Percentiles rank a stretch among this genome's conserved stretches.
Conservation (phyloP, 1,140 invertebrate genomes). For the Drosophila sproati region DNA sequence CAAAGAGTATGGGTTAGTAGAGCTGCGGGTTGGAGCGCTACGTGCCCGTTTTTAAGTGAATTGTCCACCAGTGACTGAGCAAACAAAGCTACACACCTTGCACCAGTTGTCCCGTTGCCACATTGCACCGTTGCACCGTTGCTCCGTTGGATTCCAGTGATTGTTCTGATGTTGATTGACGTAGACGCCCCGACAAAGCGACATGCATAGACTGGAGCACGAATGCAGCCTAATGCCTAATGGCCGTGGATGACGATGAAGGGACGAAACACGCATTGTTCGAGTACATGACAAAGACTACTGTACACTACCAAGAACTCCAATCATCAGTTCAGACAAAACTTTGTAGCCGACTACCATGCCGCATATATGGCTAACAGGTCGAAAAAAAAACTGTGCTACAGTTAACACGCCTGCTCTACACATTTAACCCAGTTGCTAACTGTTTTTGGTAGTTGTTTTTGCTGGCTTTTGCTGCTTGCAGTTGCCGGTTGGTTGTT, state of each 20-base stretch:
- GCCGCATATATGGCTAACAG: slow-evolving; percentile 10
- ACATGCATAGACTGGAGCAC: slow-evolving; percentile 37
- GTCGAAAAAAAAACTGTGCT: slow-evolving; percentile 46
- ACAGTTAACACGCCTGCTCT: slow-evolving; percentile 22
- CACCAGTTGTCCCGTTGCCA: neutral
- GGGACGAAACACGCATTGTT: slow-evolving; percentile 40
- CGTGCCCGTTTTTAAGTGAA: slow-evolving; percentile 67
- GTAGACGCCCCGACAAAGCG: slow-evolving; percentile 29
- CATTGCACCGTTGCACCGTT: neutral
- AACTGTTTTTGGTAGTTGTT: neutral
- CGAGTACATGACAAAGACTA: slow-evolving; percentile 31
- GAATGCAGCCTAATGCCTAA: slow-evolving; percentile 45
- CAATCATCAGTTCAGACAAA: slow-evolving; percentile 64
- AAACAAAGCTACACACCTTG: slow-evolving; percentile 60
- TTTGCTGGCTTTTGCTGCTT: slow-evolving; percentile 3
- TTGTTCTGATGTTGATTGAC: slow-evolving; percentile 42
- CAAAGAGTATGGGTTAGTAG: neutral
- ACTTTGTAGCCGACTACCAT: slow-evolving; percentile 45
- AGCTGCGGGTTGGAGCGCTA: slow-evolving; percentile 23
- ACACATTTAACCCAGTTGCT: slow-evolving; percentile 37
- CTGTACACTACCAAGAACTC: slow-evolving; percentile 55
- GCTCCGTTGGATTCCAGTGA: slow-evolving; percentile 11
- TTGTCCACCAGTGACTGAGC: slow-evolving; percentile 54
- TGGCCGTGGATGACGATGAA: slow-evolving; percentile 23
- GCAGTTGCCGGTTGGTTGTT: slow-evolving; percentile 11